Evolutionary conservation across 2,113 vertebrate genomes (phyloP), one percentile per base, ranked within the genome.

Genomic region (Balaenoptera acutorostrata): DNA sequence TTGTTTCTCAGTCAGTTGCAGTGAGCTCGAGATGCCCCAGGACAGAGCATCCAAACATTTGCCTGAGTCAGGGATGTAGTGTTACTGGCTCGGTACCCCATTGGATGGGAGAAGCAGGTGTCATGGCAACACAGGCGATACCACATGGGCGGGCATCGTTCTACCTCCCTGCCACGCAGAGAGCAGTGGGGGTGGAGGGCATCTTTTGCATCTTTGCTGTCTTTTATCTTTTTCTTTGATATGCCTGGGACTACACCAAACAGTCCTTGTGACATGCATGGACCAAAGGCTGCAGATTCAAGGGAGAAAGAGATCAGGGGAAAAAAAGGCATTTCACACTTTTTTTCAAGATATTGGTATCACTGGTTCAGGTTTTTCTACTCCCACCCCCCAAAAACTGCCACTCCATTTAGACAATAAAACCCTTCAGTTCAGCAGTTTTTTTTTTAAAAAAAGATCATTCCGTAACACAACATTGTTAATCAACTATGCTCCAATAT

Each of bases 261-360:
- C 78, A 31, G 41, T 8, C 21, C 4, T 0, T 13, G 11, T 36
- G 10, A 27, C 74, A 31, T 0, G 0, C 59, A 0, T 4, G 25
- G 2, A 8, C 39, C 71, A 39, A 17, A 20, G 69, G 55, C 81
- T 59, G 46, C 33, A 49, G 13, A 18, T 4, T 39, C 14, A 6
- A 1, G 0, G 25, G 71, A 41, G 36, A n/a, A 63, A 25, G 55
- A 36, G 80, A 71, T 33, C 8, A 3, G 1, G 1, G 25, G 71
- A 18, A n/a, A 78, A 13, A n/a, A 12, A 12, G 3, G 10, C 18
- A 18, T 33, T 31, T 21, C 14, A 39, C 6, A 17, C 6, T 3
- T 27, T 33, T 78, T 18, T 33, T 29, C 27, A 6, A n/a, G 33
- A 59, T 21, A 5, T 7, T 20, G 0, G 1, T 31, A 15, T 52